Conservation (phyloP, 1,140 invertebrate genomes). For the Papilio polyxenes region DNA sequence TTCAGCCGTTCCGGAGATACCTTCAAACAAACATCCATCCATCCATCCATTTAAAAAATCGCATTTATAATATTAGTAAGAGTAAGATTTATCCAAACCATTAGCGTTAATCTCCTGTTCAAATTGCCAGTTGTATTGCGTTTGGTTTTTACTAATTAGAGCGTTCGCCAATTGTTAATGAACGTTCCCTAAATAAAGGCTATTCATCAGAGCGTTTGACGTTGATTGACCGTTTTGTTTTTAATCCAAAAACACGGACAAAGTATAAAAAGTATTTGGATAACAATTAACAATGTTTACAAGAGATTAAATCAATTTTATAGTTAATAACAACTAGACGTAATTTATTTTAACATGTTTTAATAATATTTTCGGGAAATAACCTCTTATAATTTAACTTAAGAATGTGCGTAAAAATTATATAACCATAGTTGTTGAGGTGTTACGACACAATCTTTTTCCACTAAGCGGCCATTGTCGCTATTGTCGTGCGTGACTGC, state of each 20-base stretch:
- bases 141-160: conserved; percentile 11
- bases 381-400: too few species aligned
- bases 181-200: not conserved
- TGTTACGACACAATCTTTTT: too few species aligned
- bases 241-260: not conserved
- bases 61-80: too few species aligned
- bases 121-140: not conserved
- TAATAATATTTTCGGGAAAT: too few species aligned
- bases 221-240: not conserved
- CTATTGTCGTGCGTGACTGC: too few species aligned
- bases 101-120: not conserved
- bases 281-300: not conserved
- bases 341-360: not conserved
- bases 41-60: too few species aligned
- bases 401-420: too few species aligned
- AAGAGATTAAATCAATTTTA: not conserved
- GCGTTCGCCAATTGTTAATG: not conserved
- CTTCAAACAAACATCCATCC: too few species aligned
- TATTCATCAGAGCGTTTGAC: not conserved
- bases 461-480: too few species aligned
- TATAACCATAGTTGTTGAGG: too few species aligned
- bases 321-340: not conserved
- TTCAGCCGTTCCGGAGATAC: too few species aligned
- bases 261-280: not conserved
- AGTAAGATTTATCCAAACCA: not conserved